Percentiles rank a stretch among this genome's conserved stretches.
These are phyloP conservation scores for Pedetes capensis DNA, from an alignment of 2,113 vertebrate species.

Conservation along the genomic window DNA sequence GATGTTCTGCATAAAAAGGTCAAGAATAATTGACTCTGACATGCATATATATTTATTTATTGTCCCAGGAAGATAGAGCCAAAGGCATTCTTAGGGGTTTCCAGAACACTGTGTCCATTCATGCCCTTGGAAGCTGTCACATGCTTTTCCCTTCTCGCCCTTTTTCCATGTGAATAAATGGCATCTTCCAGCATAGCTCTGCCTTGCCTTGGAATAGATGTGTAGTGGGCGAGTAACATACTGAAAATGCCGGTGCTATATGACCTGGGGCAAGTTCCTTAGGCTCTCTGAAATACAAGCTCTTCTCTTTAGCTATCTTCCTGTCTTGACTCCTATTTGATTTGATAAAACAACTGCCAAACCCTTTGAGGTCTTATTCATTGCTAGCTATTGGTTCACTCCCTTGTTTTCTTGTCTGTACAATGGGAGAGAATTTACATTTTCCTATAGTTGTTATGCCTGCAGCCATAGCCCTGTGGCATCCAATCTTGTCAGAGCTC, in stretches of 20 bases:
- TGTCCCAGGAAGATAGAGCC: conserved; percentile 33
- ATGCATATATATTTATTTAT: conserved; percentile 50
- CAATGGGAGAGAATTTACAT: neutral
- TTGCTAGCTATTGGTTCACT: neutral
- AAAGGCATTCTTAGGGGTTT: conserved; percentile 55
- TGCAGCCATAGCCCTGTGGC: too few species aligned
- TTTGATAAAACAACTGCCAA: neutral
- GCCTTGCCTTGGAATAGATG: neutral
- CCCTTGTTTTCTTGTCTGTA: neutral
- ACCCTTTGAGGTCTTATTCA: neutral
- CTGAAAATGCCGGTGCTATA: neutral
- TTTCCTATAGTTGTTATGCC: neutral
- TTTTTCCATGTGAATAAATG: conserved; percentile 26
- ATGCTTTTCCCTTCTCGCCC: neutral
- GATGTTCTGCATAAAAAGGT: conserved; percentile 60
- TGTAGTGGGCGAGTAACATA: fast-evolving
- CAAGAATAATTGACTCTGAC: conserved; percentile 57
- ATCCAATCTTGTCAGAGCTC: too few species aligned
- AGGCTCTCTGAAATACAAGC: neutral
- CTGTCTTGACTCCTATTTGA: neutral
- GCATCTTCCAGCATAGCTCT: neutral
- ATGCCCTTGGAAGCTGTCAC: neutral
- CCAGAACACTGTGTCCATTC: conserved; percentile 25
- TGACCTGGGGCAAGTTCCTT: neutral
- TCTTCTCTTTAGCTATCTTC: neutral